Percentiles rank a stretch among this genome's conserved stretches.
Conservation (phyloP, 2,888 invertebrate species). For the Sturmia bella region DNA sequence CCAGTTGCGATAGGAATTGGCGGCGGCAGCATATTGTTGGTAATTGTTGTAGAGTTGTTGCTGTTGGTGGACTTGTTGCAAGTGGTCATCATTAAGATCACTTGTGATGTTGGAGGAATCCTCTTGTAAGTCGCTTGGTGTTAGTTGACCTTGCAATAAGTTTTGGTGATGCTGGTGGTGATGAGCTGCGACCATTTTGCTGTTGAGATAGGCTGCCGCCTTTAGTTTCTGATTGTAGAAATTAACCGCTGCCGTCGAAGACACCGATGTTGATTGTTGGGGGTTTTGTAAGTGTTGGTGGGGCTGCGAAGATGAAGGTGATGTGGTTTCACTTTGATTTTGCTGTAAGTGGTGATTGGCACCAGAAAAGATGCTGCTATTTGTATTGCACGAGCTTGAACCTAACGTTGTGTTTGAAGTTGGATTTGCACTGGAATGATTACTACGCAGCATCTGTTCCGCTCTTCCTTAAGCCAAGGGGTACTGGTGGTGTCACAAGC, state of each 20-base stretch:
- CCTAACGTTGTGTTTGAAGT: conserved; percentile 66
- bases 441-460: conserved; percentile 80
- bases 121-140: conserved; percentile 74
- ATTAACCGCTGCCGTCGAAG: conserved; percentile 58
- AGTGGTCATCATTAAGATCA: conserved; percentile 79
- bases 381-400: conserved; percentile 72
- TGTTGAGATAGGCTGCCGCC: conserved; percentile 59
- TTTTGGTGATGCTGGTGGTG: conserved; percentile 73
- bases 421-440: conserved; percentile 67
- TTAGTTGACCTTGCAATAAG: conserved; percentile 75
- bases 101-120: conserved; percentile 79
- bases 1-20: conserved; percentile 77
- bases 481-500: conserved; percentile 94
- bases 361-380: conserved; percentile 73
- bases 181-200: conserved; percentile 68
- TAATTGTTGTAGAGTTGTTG: conserved; percentile 79
- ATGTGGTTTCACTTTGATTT: conserved; percentile 52
- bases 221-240: conserved; percentile 69
- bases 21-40: conserved; percentile 79
- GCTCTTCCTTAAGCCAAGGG: conserved; percentile 90
- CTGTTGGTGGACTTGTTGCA: conserved; percentile 73
- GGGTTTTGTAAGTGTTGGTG: conserved; percentile 73
- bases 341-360: conserved; percentile 63
- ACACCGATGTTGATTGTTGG: conserved; percentile 73
- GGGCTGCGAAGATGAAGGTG: conserved; percentile 70